Conservation (phyloP, 2,113 vertebrate genomes). For the Vulpes lagopus region DNA sequence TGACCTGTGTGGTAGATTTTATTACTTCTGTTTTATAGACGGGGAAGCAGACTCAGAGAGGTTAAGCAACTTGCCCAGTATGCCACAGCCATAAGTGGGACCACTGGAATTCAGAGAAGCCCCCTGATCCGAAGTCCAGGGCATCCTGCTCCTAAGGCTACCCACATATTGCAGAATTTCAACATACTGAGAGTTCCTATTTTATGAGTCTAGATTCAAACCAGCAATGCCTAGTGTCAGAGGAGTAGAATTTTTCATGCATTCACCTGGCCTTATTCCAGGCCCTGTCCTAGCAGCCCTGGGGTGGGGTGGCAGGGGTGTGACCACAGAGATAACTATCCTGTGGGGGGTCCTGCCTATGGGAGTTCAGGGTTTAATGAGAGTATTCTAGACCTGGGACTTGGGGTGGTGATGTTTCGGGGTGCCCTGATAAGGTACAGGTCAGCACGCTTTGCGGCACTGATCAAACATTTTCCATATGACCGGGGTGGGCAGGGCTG, state of each 20-base stretch:
- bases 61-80: not conserved
- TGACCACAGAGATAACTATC: not conserved
- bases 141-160: not conserved
- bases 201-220: not conserved
- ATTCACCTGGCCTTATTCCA: not conserved
- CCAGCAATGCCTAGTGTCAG: not conserved
- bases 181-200: not conserved
- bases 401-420: rapidly evolving
- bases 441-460: not conserved
- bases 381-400: not conserved
- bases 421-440: not conserved
- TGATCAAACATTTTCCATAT: not conserved
- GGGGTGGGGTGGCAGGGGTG: too few species aligned
- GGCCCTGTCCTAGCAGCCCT: not conserved
- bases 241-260: rapidly evolving
- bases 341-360: not conserved
- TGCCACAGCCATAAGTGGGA: not conserved
- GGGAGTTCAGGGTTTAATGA: not conserved
- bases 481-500: not conserved
- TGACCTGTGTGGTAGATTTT: rapidly evolving
- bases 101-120: not conserved
- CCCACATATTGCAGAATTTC: not conserved
- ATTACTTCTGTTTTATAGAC: not conserved
- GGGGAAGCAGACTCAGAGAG: not conserved
- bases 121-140: not conserved